phyloP scores from a whole-genome alignment of 1,140 invertebrate genomes.

The Euwallacea fornicatus region DNA sequence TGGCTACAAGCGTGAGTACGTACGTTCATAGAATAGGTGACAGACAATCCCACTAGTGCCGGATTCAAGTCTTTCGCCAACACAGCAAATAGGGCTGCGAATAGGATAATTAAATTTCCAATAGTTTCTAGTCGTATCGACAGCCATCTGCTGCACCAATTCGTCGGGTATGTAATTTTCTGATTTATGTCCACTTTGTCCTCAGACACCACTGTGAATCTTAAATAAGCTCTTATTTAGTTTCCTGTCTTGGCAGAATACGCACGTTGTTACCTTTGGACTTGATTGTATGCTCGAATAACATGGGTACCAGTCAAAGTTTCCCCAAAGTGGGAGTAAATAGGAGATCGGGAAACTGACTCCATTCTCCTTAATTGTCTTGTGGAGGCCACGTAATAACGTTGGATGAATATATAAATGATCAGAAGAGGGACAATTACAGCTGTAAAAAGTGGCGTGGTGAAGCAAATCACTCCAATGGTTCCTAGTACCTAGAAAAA shows the following conservation, averaged over 20 bases:
- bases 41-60: conserved; percentile 84
- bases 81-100: conserved; percentile 85
- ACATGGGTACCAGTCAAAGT: conserved; percentile 79
- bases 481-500: conserved; percentile 74
- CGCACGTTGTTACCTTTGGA: conserved; percentile 57
- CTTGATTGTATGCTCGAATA: conserved; percentile 76
- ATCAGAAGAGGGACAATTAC: conserved; percentile 82
- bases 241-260: background rate
- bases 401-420: conserved; percentile 90
- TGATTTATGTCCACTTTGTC: conserved; percentile 84
- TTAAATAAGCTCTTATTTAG: conserved; percentile 9
- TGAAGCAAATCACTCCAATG: conserved; percentile 85
- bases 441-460: conserved; percentile 82
- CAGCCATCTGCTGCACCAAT: conserved; percentile 89
- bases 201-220: conserved; percentile 80
- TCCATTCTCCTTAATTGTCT: conserved; percentile 93
- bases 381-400: conserved; percentile 93
- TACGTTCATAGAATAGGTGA: conserved; percentile 87
- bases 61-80: conserved; percentile 67
- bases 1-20: conserved; percentile 28
- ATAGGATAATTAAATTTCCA: conserved; percentile 89
- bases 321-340: conserved; percentile 98
- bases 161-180: conserved; percentile 81
- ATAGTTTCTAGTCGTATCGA: conserved; percentile 88
- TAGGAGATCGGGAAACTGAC: conserved; percentile 92